Evolutionary conservation across 2,888 invertebrate genomes (phyloP), one percentile per base, ranked within the genome.

Genomic region (Aphodius sticticus): DNA sequence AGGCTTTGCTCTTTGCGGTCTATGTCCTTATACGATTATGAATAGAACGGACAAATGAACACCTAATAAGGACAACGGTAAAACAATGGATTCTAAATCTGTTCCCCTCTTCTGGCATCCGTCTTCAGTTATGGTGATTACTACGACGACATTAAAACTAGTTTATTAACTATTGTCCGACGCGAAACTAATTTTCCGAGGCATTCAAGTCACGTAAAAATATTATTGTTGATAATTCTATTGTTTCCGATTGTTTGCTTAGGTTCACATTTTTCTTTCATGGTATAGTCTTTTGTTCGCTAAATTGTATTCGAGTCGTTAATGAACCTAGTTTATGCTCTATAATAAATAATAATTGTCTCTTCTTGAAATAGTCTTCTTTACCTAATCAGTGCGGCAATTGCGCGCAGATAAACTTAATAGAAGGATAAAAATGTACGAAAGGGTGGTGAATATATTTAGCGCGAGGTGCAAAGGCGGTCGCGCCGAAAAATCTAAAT

Each of bases 401-500:
- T 26, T 26, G 26, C 2, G 26, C 26, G 26, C 2, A 26, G 26
- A 26, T 26, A 26, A 26, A 53, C 12, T 7, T 53, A 9, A 53
- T 16, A 70, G 14, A 70, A n/a, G 70, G 26, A 70, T 70, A 6
- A 70, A 70, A 70, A 16, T 70, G 26, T 70, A 70, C 16, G 15
- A 16, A 14, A 70, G 14, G 15, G 5, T 15, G 70, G 7, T 16
- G 70, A 70, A 6, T 70, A 70, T 15, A 70, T 70, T 26, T 70
- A 26, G 70, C 26, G 16, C 7, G 15, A 6, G 70, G 14, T 16
- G 70, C 7, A 6, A 70, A 26, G 53, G 53, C 15, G 70, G 14
- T 15, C 14, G 70, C 70, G 16, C 70, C 70, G 70, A 70, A 70
- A 75, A 80, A 80, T 76, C 78, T 81, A 84, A 84, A 84, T 84